phyloP scores from a whole-genome alignment of 2,113 vertebrate species.

The Callocephalon fimbriatum region DNA sequence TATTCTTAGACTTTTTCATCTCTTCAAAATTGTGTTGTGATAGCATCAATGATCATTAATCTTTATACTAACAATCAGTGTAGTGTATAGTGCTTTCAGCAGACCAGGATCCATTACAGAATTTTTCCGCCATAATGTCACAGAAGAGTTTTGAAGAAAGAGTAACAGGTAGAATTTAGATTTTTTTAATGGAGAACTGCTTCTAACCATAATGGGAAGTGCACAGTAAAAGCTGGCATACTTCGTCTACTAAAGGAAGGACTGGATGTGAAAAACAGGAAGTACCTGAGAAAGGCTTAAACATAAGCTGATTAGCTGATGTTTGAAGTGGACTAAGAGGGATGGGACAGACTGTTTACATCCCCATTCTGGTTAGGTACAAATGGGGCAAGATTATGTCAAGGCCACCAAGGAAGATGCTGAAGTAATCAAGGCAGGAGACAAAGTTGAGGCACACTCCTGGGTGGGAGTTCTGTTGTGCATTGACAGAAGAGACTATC shows the following conservation, averaged over 20 bases:
- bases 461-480: background rate
- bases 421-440: background rate
- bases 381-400: background rate
- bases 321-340: background rate
- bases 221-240: background rate
- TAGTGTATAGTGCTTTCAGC: background rate
- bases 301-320: background rate
- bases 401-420: background rate
- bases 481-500: background rate
- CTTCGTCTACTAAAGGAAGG: background rate
- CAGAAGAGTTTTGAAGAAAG: background rate
- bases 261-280: background rate
- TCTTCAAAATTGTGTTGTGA: background rate
- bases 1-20: background rate
- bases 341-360: background rate
- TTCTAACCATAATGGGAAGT: background rate
- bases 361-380: background rate
- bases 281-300: background rate
- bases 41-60: background rate
- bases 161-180: background rate
- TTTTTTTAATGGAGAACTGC: background rate
- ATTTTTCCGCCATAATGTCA: background rate
- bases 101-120: background rate
- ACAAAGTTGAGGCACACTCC: fast-evolving
- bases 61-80: background rate